A percentile compares a stretch with the other conserved stretches of the same genome.
These are phyloP conservation scores for Pedetes capensis DNA, from an alignment of 2,113 vertebrate genomes.

Conservation along the genomic window DNA sequence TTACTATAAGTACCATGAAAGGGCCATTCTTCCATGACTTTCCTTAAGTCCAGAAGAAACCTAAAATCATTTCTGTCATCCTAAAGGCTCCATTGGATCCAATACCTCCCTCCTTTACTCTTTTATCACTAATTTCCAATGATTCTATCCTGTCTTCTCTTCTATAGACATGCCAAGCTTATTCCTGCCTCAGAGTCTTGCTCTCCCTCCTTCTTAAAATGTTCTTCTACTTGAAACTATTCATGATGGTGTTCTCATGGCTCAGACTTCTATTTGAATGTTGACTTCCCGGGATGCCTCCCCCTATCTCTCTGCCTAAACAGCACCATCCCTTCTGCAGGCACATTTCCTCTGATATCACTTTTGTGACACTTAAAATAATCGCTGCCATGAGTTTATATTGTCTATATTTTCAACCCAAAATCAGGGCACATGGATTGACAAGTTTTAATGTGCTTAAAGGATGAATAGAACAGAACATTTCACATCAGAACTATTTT, in stretches of 20 bases:
- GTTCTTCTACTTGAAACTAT: background rate
- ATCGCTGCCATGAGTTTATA: background rate
- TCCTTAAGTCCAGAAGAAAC: background rate
- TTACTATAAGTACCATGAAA: background rate
- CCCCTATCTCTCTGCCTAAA: background rate
- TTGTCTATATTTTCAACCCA: background rate
- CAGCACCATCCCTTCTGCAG: background rate
- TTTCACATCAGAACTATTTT: background rate
- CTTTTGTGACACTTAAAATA: too few species aligned
- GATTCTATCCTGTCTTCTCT: background rate
- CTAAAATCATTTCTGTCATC: background rate
- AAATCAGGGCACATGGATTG: background rate
- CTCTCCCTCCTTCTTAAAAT: background rate
- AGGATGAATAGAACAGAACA: background rate
- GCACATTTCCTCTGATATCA: too few species aligned
- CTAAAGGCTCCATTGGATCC: background rate
- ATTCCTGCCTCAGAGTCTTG: background rate
- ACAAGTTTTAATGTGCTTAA: background rate
- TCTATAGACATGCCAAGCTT: background rate
- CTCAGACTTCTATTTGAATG: background rate
- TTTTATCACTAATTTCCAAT: background rate
- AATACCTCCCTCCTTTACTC: background rate
- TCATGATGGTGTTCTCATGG: background rate
- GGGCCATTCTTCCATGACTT: background rate
- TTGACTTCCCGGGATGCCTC: background rate